A percentile compares a stretch with the other conserved stretches of the same genome.
These are phyloP conservation scores for Geopemphigus sp. DNA, from an alignment of 1,140 invertebrate genomes.

Conservation along the genomic window DNA sequence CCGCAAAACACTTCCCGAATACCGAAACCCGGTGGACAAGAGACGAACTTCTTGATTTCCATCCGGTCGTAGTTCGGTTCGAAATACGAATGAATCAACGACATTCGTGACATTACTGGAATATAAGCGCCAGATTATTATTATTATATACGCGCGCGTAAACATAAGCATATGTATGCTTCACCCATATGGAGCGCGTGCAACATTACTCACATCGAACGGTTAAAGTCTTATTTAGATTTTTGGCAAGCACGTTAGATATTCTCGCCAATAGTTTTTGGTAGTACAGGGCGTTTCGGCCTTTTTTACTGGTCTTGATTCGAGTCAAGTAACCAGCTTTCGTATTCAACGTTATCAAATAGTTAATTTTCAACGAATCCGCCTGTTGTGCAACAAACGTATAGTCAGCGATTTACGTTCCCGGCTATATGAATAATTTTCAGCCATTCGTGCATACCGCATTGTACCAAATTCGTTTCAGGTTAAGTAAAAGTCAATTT, in stretches of 20 bases:
- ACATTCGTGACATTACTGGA: background rate
- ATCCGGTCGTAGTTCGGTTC: background rate
- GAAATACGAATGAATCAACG: background rate
- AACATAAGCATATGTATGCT: too few species aligned
- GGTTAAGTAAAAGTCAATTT: too few species aligned
- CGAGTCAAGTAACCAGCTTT: background rate
- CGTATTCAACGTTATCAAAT: conserved; percentile 3
- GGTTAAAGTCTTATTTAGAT: conserved; percentile 22
- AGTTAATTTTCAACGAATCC: background rate
- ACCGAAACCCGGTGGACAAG: background rate
- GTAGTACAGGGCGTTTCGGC: background rate
- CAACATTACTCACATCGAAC: background rate
- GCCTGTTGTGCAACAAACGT: background rate
- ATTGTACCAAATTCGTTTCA: background rate
- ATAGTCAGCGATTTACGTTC: background rate
- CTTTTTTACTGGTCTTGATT: background rate
- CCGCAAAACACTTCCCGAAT: conserved; percentile 1
- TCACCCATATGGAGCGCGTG: too few species aligned
- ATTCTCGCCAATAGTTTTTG: conserved; percentile 24
- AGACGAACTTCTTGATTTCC: background rate
- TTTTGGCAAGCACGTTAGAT: background rate
- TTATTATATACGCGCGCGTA: background rate
- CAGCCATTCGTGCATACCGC: background rate
- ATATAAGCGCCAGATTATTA: background rate
- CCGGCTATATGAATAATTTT: background rate